Evolutionary conservation across 2,113 vertebrate species (phyloP).

Genomic region (Notothenia rossii): DNA sequence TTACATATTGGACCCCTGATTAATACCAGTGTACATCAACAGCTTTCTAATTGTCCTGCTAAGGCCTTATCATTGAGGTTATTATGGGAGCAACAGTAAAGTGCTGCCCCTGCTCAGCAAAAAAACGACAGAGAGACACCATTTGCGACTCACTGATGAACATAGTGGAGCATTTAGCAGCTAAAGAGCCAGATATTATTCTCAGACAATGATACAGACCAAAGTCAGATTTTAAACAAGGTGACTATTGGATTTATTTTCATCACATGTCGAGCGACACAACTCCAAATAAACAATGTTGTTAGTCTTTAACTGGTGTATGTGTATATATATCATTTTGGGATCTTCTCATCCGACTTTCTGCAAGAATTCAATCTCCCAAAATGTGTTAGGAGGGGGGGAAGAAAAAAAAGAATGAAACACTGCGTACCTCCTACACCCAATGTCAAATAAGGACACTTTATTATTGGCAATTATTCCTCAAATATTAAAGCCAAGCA

Average conservation of each 20-base stretch:
- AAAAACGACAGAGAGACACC: background rate
- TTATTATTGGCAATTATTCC: background rate
- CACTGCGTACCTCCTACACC: background rate
- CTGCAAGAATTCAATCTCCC: background rate
- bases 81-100: slow-evolving; percentile 14
- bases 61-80: slow-evolving; percentile 1
- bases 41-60: slow-evolving; percentile 25
- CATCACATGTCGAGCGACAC: background rate
- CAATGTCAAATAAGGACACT: background rate
- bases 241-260: background rate
- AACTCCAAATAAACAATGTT: background rate
- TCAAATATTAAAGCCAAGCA: background rate
- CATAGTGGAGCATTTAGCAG: background rate
- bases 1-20: slow-evolving; percentile 19
- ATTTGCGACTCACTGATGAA: background rate
- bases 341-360: background rate
- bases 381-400: background rate
- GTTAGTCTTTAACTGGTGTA: background rate
- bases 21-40: slow-evolving; percentile 17
- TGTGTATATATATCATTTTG: too few relatives aligned
- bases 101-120: background rate
- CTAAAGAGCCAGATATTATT: background rate
- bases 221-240: background rate
- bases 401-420: too few relatives aligned
- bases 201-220: too few relatives aligned